Conservation (phyloP, 2,888 invertebrate species). For the Stenodema calcarata region DNA sequence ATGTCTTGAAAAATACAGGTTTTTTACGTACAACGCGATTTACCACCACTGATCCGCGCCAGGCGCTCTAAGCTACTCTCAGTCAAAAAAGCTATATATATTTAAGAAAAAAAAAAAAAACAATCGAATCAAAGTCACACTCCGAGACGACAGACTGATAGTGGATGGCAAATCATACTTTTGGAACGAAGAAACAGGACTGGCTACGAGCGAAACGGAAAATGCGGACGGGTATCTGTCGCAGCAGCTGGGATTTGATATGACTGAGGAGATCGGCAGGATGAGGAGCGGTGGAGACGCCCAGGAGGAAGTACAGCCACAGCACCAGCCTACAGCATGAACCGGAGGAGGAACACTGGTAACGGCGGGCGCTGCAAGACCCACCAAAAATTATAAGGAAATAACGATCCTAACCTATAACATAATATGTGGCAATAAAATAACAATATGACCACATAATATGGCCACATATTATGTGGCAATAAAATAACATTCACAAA, state of each 20-base stretch:
- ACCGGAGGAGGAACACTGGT: background rate
- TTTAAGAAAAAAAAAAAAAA: no score
- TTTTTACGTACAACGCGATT: no score
- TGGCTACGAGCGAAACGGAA: background rate
- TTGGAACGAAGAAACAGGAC: background rate
- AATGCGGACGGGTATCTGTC: background rate
- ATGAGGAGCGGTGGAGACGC: background rate
- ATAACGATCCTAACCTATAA: no score
- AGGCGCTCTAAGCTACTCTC: background rate
- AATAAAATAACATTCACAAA: no score
- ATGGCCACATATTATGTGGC: no score
- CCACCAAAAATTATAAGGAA: no score
- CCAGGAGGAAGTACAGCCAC: background rate
- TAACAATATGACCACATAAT: no score
- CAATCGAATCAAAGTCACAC: background rate
- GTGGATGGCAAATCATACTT: background rate
- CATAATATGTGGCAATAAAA: no score
- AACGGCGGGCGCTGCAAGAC: background rate
- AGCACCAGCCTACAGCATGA: background rate
- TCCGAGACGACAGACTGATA: background rate
- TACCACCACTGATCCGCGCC: background rate
- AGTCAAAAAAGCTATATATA: background rate
- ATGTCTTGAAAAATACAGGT: background rate
- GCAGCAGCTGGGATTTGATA: background rate
- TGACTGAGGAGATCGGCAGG: background rate